These are phyloP conservation scores for Cyphomyrus plagiostoma DNA, from an alignment of 2,113 vertebrate genomes.

Conservation along the genomic window DNA sequence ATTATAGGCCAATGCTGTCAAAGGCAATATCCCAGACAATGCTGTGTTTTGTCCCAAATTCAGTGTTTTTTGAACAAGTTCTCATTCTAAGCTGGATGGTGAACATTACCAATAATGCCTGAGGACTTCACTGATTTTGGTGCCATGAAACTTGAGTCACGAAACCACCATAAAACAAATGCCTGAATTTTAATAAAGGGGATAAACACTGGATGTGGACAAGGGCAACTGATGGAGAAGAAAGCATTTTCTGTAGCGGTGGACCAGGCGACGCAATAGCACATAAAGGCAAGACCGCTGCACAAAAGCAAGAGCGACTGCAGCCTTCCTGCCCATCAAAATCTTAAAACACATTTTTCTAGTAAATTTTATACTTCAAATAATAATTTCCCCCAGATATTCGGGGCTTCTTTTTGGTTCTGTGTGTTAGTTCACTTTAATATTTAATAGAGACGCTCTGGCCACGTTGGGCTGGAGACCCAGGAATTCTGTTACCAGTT, in stretches of 20 bases:
- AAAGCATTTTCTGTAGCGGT: not conserved
- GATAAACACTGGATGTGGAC: not conserved
- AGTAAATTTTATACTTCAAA: not conserved
- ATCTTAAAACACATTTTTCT: not conserved
- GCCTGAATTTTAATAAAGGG: not conserved
- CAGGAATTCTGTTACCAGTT: not conserved
- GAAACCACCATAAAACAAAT: constrained; percentile 4
- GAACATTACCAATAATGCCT: not conserved
- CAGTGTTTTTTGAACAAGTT: not conserved
- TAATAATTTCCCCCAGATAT: constrained; percentile 6
- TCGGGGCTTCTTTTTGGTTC: not conserved
- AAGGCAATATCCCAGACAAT: constrained; percentile 5
- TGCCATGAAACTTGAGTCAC: not conserved
- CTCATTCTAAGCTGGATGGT: not conserved
- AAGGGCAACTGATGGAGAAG: not conserved
- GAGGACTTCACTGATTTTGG: not conserved
- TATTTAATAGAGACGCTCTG: not conserved
- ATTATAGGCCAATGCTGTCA: not conserved
- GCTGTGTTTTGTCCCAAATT: not conserved
- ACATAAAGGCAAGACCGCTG: not conserved
- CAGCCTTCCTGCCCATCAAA: not conserved
- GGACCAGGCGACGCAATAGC: not conserved
- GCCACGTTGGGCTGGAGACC: not conserved
- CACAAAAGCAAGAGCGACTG: not conserved
- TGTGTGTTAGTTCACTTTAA: too few relatives aligned